Percentiles rank a stretch among this genome's conserved stretches.
Conservation (phyloP, 92 coral and sea anemone genomes). For the Montipora capitata region DNA sequence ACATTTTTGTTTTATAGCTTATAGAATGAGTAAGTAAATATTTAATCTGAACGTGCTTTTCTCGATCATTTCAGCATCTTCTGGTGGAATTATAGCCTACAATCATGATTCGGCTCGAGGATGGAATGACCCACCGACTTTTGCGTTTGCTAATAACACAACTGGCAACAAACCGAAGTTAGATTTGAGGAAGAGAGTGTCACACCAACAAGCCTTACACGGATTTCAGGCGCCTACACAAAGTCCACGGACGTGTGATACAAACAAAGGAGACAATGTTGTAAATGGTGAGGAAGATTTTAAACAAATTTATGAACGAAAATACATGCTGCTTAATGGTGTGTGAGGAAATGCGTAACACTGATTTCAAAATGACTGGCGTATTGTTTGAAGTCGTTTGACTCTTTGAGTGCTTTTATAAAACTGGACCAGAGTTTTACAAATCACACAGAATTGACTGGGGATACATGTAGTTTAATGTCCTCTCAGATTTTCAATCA, state of each 20-base stretch:
- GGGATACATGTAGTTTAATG: no score
- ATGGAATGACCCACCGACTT: constrained; percentile 99
- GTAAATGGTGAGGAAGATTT: constrained; percentile 68
- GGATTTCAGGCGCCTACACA: constrained; percentile 83
- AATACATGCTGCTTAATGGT: background rate
- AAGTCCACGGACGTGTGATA: background rate
- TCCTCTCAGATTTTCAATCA: no score
- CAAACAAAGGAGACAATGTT: constrained; percentile 28
- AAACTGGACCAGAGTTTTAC: no score
- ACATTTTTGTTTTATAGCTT: no score
- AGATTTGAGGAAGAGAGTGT: constrained; percentile 96
- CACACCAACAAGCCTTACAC: constrained; percentile 97
- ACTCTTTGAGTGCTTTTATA: no score
- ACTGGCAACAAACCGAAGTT: constrained; percentile 88
- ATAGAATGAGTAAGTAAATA: background rate
- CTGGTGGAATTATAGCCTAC: constrained; percentile 91
- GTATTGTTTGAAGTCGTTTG: no score
- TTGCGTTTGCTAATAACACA: constrained; percentile 84
- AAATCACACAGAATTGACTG: no score
- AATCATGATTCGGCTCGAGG: constrained; percentile 98
- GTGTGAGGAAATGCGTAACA: no score
- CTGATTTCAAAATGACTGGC: no score
- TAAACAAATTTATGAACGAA: background rate
- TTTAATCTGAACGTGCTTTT: constrained; percentile 36
- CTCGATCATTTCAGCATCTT: constrained; percentile 65